Percentiles rank a stretch among this genome's conserved stretches.
phyloP scores from a whole-genome alignment of 2,888 invertebrate species.

The Xestia xanthographa region DNA sequence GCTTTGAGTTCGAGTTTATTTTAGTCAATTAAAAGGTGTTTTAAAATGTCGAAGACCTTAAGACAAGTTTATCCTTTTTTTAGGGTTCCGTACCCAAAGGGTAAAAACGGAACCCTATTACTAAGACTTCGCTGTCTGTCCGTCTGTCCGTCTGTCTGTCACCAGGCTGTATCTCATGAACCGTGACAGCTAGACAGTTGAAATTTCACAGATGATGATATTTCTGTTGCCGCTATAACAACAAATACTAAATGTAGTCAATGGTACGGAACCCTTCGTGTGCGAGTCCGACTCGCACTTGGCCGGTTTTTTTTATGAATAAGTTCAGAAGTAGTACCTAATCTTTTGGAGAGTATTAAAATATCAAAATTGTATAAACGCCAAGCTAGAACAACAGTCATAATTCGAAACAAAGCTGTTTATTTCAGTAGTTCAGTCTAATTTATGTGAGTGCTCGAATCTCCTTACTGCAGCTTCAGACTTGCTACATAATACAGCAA shows the following conservation, averaged over 20 bases:
- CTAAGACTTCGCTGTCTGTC: too few relatives aligned
- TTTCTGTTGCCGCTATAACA: too few relatives aligned
- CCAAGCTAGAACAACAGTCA: slow-evolving; percentile 25
- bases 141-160: too few relatives aligned
- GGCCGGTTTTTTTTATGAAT: too few relatives aligned
- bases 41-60: not conserved
- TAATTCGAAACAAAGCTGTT: slow-evolving; percentile 47
- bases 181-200: too few relatives aligned
- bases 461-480: slow-evolving; percentile 42
- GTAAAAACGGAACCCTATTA: too few relatives aligned
- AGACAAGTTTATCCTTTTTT: not conserved
- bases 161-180: too few relatives aligned
- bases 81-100: too few relatives aligned
- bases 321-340: not conserved
- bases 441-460: slow-evolving; percentile 57
- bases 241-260: too few relatives aligned
- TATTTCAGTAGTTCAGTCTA: slow-evolving; percentile 46
- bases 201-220: too few relatives aligned
- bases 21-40: not conserved
- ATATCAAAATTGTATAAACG: slow-evolving; percentile 31
- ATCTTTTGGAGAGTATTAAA: not conserved
- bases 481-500: slow-evolving; percentile 55
- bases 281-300: too few relatives aligned
- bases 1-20: not conserved
- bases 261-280: too few relatives aligned